phyloP scores from a whole-genome alignment of 2,888 invertebrate genomes.

The Sesia bembeciformis region DNA sequence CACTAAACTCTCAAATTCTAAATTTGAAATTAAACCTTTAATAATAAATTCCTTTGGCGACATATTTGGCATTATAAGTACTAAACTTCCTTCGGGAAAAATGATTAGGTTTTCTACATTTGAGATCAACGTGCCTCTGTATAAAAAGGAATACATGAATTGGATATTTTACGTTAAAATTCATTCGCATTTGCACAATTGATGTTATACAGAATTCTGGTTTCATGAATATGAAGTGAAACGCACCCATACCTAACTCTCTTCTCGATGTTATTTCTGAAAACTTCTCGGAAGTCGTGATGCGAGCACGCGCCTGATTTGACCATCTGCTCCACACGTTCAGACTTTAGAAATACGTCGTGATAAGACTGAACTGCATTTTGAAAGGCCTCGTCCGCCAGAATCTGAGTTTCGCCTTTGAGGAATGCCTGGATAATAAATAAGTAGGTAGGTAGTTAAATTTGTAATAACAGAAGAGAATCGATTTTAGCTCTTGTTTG shows the following conservation, averaged over 20 bases:
- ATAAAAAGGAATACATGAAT: too few species aligned
- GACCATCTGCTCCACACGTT: constrained; percentile 96
- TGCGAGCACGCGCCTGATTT: constrained; percentile 98
- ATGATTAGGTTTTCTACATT: too few species aligned
- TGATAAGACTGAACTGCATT: constrained; percentile 97
- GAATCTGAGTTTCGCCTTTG: constrained; percentile 98
- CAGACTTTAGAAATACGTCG: constrained; percentile 97
- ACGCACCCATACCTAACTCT: constrained; percentile 81
- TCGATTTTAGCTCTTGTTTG: too few species aligned
- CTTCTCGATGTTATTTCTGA: constrained; percentile 97
- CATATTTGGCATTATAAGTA: background rate
- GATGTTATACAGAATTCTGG: too few species aligned
- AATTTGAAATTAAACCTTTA: background rate
- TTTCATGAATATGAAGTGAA: too few species aligned
- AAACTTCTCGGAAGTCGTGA: constrained; percentile 98
- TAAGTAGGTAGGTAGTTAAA: too few species aligned
- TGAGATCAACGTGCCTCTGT: too few species aligned
- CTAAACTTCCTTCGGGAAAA: too few species aligned
- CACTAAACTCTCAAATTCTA: background rate
- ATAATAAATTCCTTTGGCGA: background rate
- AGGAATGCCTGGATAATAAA: constrained; percentile 82
- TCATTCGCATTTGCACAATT: too few species aligned
- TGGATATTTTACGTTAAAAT: too few species aligned
- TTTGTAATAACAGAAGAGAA: too few species aligned
- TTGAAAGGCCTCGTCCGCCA: constrained; percentile 98